phyloP scores from a whole-genome alignment of 53 echinoderm and acorn worm genomes.

The Glandiceps talaboti region DNA sequence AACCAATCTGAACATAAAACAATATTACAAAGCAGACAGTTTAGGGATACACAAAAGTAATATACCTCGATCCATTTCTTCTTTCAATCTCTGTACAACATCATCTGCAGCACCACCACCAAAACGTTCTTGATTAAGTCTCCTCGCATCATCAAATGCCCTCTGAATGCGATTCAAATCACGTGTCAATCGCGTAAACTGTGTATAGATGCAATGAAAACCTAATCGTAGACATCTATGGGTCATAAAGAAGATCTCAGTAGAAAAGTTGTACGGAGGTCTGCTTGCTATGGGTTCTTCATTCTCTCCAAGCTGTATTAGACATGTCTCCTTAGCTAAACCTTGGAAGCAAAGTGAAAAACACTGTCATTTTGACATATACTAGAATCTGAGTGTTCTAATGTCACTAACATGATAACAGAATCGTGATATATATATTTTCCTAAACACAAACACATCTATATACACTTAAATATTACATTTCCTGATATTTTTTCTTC shows the following conservation, averaged over 20 bases:
- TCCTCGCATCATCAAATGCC: conserved; percentile 51
- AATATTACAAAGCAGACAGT: no score
- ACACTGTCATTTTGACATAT: background rate
- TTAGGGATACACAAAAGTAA: no score
- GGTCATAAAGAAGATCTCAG: conserved; percentile 85
- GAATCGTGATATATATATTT: no score
- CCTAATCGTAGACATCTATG: conserved; percentile 84
- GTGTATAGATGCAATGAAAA: conserved; percentile 63
- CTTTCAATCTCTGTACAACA: conserved; percentile 48
- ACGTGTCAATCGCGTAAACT: conserved; percentile 53
- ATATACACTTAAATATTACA: no score
- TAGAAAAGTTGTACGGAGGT: conserved; percentile 78
- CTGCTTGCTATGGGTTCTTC: conserved; percentile 14
- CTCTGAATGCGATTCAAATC: conserved; percentile 72
- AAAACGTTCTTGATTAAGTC: no score
- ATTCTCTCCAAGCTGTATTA: conserved; percentile 36
- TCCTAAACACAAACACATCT: no score
- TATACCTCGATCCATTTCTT: conserved; percentile 82
- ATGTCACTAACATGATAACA: no score
- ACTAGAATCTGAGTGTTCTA: no score
- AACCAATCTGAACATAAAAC: no score
- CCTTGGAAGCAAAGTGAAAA: conserved; percentile 12
- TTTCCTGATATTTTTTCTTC: no score
- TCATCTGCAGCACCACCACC: conserved; percentile 45
- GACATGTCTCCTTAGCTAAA: conserved; percentile 45